Percentiles rank a stretch among this genome's conserved stretches.
Evolutionary conservation across 2,797 vertebrate genomes (phyloP).

Genomic region (Diceros bicornis): DNA sequence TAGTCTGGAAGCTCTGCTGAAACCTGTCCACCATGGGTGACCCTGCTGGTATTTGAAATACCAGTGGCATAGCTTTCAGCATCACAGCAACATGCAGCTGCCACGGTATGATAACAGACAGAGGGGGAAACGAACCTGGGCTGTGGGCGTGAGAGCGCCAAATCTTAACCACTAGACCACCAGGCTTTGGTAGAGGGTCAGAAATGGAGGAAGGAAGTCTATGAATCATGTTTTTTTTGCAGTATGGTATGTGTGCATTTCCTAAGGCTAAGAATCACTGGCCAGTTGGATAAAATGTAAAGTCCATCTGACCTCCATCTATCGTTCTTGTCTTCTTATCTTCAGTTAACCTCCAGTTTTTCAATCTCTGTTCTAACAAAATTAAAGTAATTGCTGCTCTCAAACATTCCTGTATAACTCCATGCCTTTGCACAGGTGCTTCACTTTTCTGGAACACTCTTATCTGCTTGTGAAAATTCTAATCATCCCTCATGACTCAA

Average conservation of each 20-base stretch:
- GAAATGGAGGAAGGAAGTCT: not conserved
- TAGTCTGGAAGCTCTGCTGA: too few relatives aligned
- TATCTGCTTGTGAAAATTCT: not conserved
- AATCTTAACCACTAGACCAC: too few relatives aligned
- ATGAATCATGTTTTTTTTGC: not conserved
- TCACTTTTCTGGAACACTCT: conserved; percentile 2
- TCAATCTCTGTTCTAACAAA: not conserved
- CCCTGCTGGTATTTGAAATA: too few relatives aligned
- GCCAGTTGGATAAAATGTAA: not conserved
- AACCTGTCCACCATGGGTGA: too few relatives aligned
- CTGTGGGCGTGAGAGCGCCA: too few relatives aligned
- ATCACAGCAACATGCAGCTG: too few relatives aligned
- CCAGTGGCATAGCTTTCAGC: too few relatives aligned
- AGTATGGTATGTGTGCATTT: not conserved
- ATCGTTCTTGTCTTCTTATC: not conserved
- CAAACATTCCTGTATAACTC: not conserved
- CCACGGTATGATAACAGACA: too few relatives aligned
- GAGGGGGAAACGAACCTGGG: too few relatives aligned
- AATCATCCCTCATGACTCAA: not conserved
- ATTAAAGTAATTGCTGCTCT: conserved; percentile 1
- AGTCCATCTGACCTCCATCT: not conserved
- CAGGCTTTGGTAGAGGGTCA: not conserved
- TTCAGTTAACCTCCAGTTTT: not conserved
- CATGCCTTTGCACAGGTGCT: not conserved
- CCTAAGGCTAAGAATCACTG: not conserved